Conservation (phyloP, 1,140 invertebrate genomes). For the Drosophila ercepeae region DNA sequence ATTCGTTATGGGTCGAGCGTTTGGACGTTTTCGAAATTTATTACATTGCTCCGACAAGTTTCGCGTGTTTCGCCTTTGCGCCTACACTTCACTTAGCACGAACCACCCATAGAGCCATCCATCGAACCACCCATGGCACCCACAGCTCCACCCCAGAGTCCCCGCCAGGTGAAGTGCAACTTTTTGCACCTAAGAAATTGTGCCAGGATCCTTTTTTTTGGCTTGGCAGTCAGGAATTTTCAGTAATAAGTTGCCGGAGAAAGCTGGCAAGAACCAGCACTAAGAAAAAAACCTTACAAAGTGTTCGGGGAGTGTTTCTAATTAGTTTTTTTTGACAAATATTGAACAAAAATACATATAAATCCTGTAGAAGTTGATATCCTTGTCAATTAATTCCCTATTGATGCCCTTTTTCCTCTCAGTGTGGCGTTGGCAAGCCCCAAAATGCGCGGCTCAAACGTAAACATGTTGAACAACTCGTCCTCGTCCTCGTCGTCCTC, state of each 20-base stretch:
- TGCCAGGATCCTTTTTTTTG: slow-evolving; percentile 18
- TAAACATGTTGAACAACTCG: slow-evolving; percentile 45
- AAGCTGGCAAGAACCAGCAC: neutral
- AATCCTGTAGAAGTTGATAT: no score
- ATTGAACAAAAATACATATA: no score
- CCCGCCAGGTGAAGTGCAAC: slow-evolving; percentile 61
- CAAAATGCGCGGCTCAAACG: slow-evolving; percentile 60
- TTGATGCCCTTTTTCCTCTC: neutral
- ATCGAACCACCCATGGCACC: neutral
- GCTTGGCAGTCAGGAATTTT: slow-evolving; percentile 38
- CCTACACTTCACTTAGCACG: slow-evolving; percentile 75
- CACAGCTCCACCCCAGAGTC: neutral
- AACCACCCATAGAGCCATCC: neutral
- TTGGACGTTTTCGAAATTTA: slow-evolving; percentile 77
- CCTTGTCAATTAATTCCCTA: no score
- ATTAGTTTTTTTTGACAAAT: no score
- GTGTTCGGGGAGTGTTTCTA: neutral
- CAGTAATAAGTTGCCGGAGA: slow-evolving; percentile 50
- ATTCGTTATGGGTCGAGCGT: slow-evolving; percentile 63
- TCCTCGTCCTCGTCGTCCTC: slow-evolving; percentile 7
- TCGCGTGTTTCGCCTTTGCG: slow-evolving; percentile 76
- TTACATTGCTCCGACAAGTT: slow-evolving; percentile 76
- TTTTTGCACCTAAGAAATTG: slow-evolving; percentile 78
- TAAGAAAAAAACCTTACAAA: neutral
- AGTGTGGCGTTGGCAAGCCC: slow-evolving; percentile 53